Conservation (phyloP, 2,797 vertebrate species). For the Semotilus atromaculatus region DNA sequence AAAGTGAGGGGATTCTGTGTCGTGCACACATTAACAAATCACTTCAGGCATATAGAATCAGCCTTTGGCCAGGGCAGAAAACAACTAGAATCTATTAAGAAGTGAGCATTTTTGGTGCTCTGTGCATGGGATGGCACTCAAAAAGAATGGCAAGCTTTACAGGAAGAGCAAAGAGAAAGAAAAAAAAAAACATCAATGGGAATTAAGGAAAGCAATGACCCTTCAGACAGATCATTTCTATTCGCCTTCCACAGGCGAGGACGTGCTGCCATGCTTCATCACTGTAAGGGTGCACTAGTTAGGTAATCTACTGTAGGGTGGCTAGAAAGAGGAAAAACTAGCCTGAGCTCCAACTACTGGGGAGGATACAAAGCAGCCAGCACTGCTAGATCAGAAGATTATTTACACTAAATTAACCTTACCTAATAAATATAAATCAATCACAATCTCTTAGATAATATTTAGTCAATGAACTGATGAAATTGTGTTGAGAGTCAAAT, state of each 20-base stretch:
- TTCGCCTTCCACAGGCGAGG: conserved; percentile 55
- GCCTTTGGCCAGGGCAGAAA: conserved; percentile 51
- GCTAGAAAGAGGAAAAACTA: conserved; percentile 66
- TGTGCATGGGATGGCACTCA: conserved; percentile 63
- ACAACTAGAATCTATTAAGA: conserved; percentile 68
- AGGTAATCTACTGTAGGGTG: conserved; percentile 57
- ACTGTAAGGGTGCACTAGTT: conserved; percentile 36
- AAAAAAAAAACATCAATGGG: conserved; percentile 43
- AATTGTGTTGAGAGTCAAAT: neutral
- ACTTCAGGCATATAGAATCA: conserved; percentile 42
- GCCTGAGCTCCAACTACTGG: conserved; percentile 58
- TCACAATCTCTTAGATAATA: neutral
- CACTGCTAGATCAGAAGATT: neutral
- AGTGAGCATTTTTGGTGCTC: conserved; percentile 48
- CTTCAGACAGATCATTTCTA: conserved; percentile 42
- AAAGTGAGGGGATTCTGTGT: conserved; percentile 14
- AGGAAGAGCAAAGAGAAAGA: conserved; percentile 41
- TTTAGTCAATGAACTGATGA: neutral
- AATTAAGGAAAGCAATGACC: conserved; percentile 55
- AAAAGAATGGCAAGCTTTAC: conserved; percentile 59
- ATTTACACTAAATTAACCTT: neutral
- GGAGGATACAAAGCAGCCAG: neutral
- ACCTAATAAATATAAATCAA: neutral
- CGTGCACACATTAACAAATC: conserved; percentile 35
- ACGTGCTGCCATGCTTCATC: conserved; percentile 67